Conservation (phyloP, 2,797 vertebrate genomes). For the Pantherophis alleghaniensis region DNA sequence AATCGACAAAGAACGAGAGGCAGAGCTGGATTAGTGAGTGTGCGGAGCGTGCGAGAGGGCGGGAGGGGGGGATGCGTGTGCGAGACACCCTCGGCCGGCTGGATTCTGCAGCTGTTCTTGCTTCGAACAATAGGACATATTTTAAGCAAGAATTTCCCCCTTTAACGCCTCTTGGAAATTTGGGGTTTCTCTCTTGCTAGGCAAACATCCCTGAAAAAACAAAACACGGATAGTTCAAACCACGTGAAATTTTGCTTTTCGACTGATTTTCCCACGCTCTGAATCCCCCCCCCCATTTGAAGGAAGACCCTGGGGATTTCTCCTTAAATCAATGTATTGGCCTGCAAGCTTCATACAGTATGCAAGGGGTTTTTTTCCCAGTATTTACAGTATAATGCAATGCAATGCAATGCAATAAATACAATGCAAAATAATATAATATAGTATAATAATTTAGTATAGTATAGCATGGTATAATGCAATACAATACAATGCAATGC, state of each 20-base stretch:
- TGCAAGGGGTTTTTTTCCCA: not conserved
- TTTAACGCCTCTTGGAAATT: not conserved
- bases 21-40: not conserved
- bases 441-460: no score
- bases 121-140: not conserved
- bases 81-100: conserved; percentile 11
- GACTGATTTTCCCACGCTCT: conserved; percentile 1
- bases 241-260: not conserved
- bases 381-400: not conserved
- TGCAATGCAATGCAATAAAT: not conserved
- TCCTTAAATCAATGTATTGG: conserved; percentile 13
- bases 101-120: conserved; percentile 21
- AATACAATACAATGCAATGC: no score
- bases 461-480: no score
- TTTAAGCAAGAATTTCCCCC: not conserved
- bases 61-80: not conserved
- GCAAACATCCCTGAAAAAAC: not conserved
- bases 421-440: no score
- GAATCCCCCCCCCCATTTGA: conserved; percentile 50
- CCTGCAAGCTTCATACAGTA: not conserved
- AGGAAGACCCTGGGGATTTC: conserved; percentile 43
- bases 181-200: not conserved
- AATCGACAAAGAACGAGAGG: not conserved
- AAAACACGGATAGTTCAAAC: not conserved
- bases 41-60: not conserved